Percentiles rank a stretch among this genome's conserved stretches.
These are phyloP conservation scores for Odocoileus virginianus DNA, from an alignment of 2,113 vertebrate genomes.

Conservation along the genomic window DNA sequence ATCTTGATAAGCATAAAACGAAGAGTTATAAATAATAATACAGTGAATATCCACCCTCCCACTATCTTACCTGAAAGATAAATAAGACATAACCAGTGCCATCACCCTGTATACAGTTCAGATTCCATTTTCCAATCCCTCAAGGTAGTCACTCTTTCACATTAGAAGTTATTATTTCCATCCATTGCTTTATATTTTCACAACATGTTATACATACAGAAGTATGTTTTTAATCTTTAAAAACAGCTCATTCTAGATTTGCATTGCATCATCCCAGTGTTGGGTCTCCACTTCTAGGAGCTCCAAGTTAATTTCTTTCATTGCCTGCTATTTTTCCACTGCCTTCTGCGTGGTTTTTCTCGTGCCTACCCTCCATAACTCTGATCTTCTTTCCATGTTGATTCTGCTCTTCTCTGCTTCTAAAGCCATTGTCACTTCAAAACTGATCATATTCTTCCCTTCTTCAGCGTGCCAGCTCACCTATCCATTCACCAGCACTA, in stretches of 20 bases:
- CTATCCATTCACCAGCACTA: background rate
- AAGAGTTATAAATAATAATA: background rate
- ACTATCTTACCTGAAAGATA: background rate
- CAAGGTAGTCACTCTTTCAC: background rate
- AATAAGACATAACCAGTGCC: background rate
- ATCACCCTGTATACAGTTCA: background rate
- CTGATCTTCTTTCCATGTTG: background rate
- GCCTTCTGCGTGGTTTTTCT: background rate
- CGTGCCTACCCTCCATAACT: background rate
- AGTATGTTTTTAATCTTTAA: background rate
- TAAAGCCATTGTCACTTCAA: slow-evolving; percentile 11
- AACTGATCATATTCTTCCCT: background rate
- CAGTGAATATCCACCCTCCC: background rate
- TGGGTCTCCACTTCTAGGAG: background rate
- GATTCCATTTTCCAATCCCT: background rate
- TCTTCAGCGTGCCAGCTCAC: background rate
- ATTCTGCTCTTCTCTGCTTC: background rate
- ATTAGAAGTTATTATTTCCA: background rate
- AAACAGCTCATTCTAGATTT: background rate
- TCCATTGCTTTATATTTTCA: background rate
- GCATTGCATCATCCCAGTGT: background rate
- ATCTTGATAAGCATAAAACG: background rate
- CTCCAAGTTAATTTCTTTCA: background rate
- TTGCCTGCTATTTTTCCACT: background rate
- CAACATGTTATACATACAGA: background rate